phyloP scores from a whole-genome alignment of 1,140 invertebrate genomes.

The Babylonia areolata region DNA sequence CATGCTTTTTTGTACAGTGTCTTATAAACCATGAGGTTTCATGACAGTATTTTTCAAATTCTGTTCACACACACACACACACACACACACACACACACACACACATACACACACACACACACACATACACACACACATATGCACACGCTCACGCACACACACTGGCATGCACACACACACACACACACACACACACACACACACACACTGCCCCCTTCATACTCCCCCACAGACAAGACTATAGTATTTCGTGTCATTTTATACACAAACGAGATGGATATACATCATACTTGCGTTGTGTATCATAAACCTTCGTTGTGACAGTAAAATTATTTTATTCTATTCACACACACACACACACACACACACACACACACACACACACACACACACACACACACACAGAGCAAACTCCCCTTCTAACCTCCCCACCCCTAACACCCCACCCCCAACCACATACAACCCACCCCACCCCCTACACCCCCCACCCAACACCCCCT shows the following conservation, averaged over 20 bases:
- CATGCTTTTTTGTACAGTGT: too few species aligned
- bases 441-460: too few species aligned
- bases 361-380: conserved; percentile 5
- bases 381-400: conserved; percentile 10
- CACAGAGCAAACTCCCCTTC: neutral
- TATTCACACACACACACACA: neutral
- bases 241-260: too few species aligned
- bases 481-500: too few species aligned
- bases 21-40: too few species aligned
- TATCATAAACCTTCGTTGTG: too few species aligned
- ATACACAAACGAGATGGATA: too few species aligned
- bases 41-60: too few species aligned
- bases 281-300: too few species aligned
- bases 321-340: too few species aligned
- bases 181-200: neutral
- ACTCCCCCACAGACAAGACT: neutral
- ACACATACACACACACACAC: neutral
- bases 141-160: neutral
- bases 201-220: neutral
- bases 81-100: neutral
- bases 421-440: too few species aligned
- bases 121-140: neutral
- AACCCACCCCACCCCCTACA: too few species aligned
- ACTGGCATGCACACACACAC: neutral
- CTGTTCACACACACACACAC: neutral